Base-by-base conservation (phyloP, 2,888 invertebrate genomes). In the Drosophila cyrtoloma region DNA sequence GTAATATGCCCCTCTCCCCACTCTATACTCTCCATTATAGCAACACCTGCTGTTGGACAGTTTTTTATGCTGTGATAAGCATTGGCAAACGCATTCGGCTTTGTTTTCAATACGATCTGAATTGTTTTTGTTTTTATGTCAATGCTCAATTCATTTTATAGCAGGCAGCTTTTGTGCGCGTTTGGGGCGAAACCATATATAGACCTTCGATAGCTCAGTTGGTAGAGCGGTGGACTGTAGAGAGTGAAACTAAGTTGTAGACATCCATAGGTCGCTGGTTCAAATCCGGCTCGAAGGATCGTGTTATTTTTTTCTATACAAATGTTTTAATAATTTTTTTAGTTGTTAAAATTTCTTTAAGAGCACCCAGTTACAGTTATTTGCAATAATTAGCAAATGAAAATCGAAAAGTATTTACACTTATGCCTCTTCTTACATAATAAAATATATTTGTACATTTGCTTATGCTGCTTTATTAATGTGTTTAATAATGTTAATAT, bases 201-300 rank as follows among this genome's bases (percentile, higher is more conserved):
- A 75, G 75, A 55, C 87, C 87, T 89, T 88, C 87, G 89, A 89
- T 88, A 88, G 87, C 89, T 88, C 89, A 88, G 87, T 88, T 88
- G 89, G 87, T 88, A 88, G 89, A 88, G 87, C 87, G 87, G 87
- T 88, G 89, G 87, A 88, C 87, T 88, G 87, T 88, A 88, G 87
- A 68, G 55, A 26, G 39, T 19, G 12, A 42, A 22, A 4, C 19
- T 7, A n/a, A 22, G 33, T 28, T 28, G 71, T 64, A 84, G 87
- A 62, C 28, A 88, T 88, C 87, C 87, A 89, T 89, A 89, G 89
- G 87, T 88, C 89, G 87, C 87, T 88, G 87, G 87, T 88, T 88
- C 89, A 88, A 88, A 89, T 88, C 87, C 87, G 87, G 87, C 87
- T 87, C 87, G 87, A 87, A 87, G 87, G 86, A 89, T 80, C 77